phyloP scores from a whole-genome alignment of 2,113 vertebrate species.

The Myotis brandtii region DNA sequence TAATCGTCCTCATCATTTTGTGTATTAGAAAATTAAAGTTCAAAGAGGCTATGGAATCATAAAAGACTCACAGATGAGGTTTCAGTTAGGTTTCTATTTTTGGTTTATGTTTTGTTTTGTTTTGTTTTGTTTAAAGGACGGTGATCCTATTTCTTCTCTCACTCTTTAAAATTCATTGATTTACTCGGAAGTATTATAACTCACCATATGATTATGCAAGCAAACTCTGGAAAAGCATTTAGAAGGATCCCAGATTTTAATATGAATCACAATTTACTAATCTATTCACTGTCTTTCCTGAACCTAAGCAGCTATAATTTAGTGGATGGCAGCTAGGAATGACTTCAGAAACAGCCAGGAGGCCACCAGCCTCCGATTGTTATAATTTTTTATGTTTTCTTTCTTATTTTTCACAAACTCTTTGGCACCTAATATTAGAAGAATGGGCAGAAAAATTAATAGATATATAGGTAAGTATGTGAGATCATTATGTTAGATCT shows the following conservation, averaged over 20 bases:
- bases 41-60: background rate
- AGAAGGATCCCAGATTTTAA: background rate
- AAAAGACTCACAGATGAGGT: background rate
- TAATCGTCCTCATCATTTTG: background rate
- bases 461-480: conserved; percentile 4
- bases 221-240: background rate
- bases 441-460: background rate
- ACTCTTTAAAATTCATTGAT: background rate
- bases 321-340: background rate
- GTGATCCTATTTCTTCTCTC: background rate
- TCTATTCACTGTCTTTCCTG: background rate
- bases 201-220: background rate
- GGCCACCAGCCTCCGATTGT: background rate
- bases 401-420: background rate
- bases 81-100: background rate
- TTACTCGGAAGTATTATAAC: conserved; percentile 20
- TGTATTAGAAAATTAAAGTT: background rate
- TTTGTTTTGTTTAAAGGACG: background rate
- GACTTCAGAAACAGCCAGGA: background rate
- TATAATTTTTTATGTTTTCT: background rate
- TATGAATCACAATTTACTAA: background rate
- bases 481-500: background rate
- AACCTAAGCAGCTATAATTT: background rate
- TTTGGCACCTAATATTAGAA: background rate
- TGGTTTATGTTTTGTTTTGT: background rate